Percentiles rank a stretch among this genome's conserved stretches.
Conservation (phyloP, 1,140 invertebrate species). For the Saxidomus purpurata region DNA sequence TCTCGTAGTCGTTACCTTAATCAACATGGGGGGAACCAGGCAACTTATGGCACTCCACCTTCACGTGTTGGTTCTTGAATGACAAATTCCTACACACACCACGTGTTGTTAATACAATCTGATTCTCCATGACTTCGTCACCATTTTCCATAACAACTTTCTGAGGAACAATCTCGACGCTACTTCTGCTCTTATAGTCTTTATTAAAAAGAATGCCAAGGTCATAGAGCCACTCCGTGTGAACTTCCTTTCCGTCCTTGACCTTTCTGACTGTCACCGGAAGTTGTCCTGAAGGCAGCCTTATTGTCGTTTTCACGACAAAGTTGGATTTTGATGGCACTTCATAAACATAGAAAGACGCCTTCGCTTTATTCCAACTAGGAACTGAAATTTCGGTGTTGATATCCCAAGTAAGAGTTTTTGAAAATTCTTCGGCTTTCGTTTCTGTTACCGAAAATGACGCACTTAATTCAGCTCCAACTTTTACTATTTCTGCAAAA, state of each 20-base stretch:
- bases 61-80: slow-evolving; percentile 59
- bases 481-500: slow-evolving; percentile 47
- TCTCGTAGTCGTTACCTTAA: neutral
- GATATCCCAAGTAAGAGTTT: slow-evolving; percentile 56
- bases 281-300: slow-evolving; percentile 6
- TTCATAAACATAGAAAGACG: slow-evolving; percentile 52
- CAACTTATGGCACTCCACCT: slow-evolving; percentile 38
- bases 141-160: neutral
- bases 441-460: slow-evolving; percentile 58
- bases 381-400: slow-evolving; percentile 56
- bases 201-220: slow-evolving; percentile 40
- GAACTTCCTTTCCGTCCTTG: slow-evolving; percentile 43
- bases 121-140: neutral
- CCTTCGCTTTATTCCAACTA: slow-evolving; percentile 43
- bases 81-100: slow-evolving; percentile 54
- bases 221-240: slow-evolving; percentile 17
- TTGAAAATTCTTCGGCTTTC: slow-evolving; percentile 41
- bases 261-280: slow-evolving; percentile 39
- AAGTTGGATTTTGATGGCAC: slow-evolving; percentile 18
- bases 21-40: neutral
- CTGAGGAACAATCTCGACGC: neutral
- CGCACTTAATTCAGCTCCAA: slow-evolving; percentile 37
- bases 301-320: slow-evolving; percentile 51
- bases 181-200: slow-evolving; percentile 15
- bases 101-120: slow-evolving; percentile 38